Evolutionary conservation across 1,140 invertebrate genomes (phyloP).

Genomic region (Physella acuta): DNA sequence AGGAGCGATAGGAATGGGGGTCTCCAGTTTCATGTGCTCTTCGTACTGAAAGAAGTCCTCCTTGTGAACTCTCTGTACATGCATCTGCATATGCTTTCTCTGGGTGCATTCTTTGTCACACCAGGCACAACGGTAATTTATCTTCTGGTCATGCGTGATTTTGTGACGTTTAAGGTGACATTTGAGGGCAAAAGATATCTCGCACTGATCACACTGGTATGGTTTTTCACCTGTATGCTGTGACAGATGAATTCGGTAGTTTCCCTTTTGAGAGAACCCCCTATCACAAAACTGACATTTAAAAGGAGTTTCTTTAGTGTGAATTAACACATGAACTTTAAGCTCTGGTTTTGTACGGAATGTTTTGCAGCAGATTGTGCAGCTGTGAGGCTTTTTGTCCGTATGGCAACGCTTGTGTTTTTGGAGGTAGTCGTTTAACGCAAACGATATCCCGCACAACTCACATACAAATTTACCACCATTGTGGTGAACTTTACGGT

Average conservation of each 20-base stretch:
- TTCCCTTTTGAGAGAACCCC: constrained; percentile 23
- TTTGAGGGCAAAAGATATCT: constrained; percentile 16
- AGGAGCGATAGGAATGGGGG: constrained; percentile 16
- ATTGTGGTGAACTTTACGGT: constrained; percentile 23
- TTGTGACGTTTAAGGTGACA: constrained; percentile 24
- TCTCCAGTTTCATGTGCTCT: constrained; percentile 24
- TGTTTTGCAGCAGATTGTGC: constrained; percentile 19
- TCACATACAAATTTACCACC: constrained; percentile 22
- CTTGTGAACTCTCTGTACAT: constrained; percentile 22
- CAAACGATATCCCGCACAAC: constrained; percentile 24
- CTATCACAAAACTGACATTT: constrained; percentile 18
- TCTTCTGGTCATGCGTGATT: constrained; percentile 21
- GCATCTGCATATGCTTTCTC: constrained; percentile 27
- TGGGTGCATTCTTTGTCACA: constrained; percentile 27
- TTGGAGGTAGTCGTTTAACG: constrained; percentile 22
- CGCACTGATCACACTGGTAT: constrained; percentile 23
- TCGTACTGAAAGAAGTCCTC: constrained; percentile 25
- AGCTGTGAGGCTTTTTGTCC: constrained; percentile 18
- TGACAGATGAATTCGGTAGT: constrained; percentile 22
- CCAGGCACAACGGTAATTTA: constrained; percentile 25
- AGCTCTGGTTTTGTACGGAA: constrained; percentile 26
- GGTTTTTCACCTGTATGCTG: constrained; percentile 25
- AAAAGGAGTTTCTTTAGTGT: constrained; percentile 24
- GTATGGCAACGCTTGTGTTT: constrained; percentile 22
- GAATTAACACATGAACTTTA: constrained; percentile 18